phyloP scores from a whole-genome alignment of 1,140 invertebrate species.

The Spodoptera frugiperda region DNA sequence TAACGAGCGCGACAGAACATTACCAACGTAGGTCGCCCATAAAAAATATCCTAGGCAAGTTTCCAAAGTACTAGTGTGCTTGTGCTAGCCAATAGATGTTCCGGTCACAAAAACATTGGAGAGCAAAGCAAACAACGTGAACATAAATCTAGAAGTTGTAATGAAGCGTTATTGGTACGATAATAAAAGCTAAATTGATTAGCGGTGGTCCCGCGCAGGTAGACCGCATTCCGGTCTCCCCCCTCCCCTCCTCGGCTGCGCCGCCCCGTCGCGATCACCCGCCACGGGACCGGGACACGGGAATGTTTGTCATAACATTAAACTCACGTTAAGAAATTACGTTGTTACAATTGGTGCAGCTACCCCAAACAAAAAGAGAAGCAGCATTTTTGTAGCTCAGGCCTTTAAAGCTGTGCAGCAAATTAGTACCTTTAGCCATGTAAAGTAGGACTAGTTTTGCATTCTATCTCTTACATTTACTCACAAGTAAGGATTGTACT shows the following conservation, averaged over 20 bases:
- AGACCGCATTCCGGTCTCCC: constrained; percentile 77
- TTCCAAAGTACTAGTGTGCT: constrained; percentile 49
- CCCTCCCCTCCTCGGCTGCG: constrained; percentile 51
- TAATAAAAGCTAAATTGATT: constrained; percentile 86
- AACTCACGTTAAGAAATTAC: constrained; percentile 42
- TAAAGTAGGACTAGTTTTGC: too few species aligned
- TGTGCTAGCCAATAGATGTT: constrained; percentile 45
- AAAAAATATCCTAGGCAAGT: constrained; percentile 56
- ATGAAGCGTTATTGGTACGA: constrained; percentile 82
- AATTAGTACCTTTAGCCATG: too few species aligned
- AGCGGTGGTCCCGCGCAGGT: constrained; percentile 82
- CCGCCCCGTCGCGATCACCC: constrained; percentile 39
- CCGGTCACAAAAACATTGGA: constrained; percentile 57
- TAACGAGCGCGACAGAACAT: constrained; percentile 51
- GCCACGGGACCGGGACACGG: constrained; percentile 44
- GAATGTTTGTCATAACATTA: constrained; percentile 61
- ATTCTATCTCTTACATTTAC: not conserved
- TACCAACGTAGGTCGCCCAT: constrained; percentile 46
- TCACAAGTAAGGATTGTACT: not conserved
- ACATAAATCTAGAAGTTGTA: constrained; percentile 74
- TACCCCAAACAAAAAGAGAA: not conserved
- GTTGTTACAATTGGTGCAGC: constrained; percentile 27
- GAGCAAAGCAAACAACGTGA: constrained; percentile 63
- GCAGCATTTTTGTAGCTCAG: too few species aligned
- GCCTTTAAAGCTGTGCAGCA: too few species aligned